Evolutionary conservation across 2,888 invertebrate genomes (phyloP).

Genomic region (Deroplatys truncata): DNA sequence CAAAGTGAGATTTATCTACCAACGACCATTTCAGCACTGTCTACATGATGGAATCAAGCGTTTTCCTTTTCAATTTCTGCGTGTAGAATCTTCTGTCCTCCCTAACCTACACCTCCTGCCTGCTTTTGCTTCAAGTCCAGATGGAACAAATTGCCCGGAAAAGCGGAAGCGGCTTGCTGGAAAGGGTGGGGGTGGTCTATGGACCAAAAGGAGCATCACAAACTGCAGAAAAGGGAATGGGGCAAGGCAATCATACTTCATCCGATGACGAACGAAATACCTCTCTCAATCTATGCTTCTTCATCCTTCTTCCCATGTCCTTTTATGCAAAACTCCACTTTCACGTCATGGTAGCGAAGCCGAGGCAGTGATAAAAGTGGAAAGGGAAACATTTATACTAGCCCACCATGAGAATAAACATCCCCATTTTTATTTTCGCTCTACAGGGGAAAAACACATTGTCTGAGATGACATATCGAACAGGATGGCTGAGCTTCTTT

Average conservation of each 20-base stretch:
- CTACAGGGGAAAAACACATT: neutral
- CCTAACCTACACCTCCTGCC: neutral
- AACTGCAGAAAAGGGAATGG: neutral
- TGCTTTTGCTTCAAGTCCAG: neutral
- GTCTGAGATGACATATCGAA: neutral
- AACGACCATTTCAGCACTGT: neutral
- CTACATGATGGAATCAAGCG: neutral
- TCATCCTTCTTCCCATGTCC: neutral
- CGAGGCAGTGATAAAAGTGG: neutral
- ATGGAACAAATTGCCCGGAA: slow-evolving; percentile 3
- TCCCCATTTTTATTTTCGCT: neutral
- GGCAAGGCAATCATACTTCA: neutral
- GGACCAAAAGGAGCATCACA: neutral
- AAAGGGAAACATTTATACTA: neutral
- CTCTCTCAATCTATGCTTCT: neutral
- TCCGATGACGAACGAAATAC: neutral
- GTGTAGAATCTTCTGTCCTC: neutral
- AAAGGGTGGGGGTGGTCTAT: neutral
- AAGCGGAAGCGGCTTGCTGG: neutral
- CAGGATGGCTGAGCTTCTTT: neutral
- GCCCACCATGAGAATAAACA: neutral
- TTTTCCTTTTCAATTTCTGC: neutral
- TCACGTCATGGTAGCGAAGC: neutral
- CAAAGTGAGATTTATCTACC: too few relatives aligned
- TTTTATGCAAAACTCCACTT: neutral